These are phyloP conservation scores for Poicephalus meyeri DNA, from an alignment of 2,113 vertebrate genomes.

Conservation along the genomic window DNA sequence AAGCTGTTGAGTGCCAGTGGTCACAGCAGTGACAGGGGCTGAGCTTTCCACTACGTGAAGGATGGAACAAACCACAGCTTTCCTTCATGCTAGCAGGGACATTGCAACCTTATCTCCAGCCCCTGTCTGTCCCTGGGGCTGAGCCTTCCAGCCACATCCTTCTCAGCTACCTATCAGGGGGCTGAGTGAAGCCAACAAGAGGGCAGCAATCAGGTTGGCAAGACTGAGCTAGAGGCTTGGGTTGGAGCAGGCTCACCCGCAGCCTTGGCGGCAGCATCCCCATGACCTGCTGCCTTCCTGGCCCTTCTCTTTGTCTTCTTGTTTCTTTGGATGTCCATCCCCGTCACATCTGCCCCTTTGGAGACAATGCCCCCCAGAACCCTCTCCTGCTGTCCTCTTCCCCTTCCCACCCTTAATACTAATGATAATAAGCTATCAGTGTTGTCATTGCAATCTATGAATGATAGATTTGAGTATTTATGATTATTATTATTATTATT, in stretches of 20 bases:
- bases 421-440: constrained; percentile 76
- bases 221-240: background rate
- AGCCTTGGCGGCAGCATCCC: background rate
- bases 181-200: background rate
- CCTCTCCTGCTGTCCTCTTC: constrained; percentile 12
- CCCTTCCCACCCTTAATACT: constrained; percentile 55
- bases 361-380: constrained; percentile 11
- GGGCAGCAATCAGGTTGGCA: background rate
- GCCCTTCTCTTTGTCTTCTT: constrained; percentile 28
- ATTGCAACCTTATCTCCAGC: background rate
- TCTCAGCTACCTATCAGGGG: fast-evolving
- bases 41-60: background rate
- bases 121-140: background rate
- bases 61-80: background rate
- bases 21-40: background rate
- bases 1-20: background rate
- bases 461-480: constrained; percentile 77
- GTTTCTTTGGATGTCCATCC: constrained; percentile 40
- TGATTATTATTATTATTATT: constrained; percentile 61
- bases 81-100: background rate
- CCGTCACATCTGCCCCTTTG: background rate
- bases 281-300: background rate
- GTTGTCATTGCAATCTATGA: constrained; percentile 77
- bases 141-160: background rate
- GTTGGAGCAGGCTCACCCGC: background rate